Percentiles rank a stretch among this genome's conserved stretches.
These are phyloP conservation scores for Troilus luridus DNA, from an alignment of 2,888 invertebrate genomes.

Conservation along the genomic window DNA sequence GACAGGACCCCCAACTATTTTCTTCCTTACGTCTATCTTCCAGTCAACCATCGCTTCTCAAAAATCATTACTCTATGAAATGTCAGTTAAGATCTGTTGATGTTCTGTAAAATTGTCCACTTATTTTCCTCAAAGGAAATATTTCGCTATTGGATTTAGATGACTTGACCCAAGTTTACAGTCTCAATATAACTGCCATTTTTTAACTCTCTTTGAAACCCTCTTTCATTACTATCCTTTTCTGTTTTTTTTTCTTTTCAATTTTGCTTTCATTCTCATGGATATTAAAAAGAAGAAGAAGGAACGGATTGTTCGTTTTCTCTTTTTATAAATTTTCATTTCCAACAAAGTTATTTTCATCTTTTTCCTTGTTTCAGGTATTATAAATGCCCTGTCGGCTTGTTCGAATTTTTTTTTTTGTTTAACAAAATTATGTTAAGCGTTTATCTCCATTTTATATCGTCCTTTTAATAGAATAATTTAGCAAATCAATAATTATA, in stretches of 20 bases:
- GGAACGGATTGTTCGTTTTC: background rate
- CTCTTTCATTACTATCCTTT: background rate
- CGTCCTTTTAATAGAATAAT: too few relatives aligned
- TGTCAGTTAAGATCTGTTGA: too few relatives aligned
- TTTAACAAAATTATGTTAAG: background rate
- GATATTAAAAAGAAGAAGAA: background rate
- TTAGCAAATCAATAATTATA: too few relatives aligned
- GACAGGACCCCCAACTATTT: too few relatives aligned
- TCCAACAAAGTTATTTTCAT: background rate
- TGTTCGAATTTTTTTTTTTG: background rate
- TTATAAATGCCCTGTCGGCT: background rate
- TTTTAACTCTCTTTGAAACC: background rate
- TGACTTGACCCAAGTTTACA: background rate
- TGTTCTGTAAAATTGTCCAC: too few relatives aligned
- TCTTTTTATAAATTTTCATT: constrained; percentile 3
- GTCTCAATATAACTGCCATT: constrained; percentile 23
- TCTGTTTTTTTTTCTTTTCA: background rate
- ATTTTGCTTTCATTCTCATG: background rate
- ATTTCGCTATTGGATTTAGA: background rate
- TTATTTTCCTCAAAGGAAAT: background rate
- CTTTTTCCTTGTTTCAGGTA: background rate
- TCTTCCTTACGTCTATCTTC: too few relatives aligned
- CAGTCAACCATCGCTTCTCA: too few relatives aligned
- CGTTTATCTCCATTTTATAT: background rate
- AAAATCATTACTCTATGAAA: too few relatives aligned